phyloP scores from a whole-genome alignment of 2,797 vertebrate genomes.

The Pipistrellus pipistrellus region DNA sequence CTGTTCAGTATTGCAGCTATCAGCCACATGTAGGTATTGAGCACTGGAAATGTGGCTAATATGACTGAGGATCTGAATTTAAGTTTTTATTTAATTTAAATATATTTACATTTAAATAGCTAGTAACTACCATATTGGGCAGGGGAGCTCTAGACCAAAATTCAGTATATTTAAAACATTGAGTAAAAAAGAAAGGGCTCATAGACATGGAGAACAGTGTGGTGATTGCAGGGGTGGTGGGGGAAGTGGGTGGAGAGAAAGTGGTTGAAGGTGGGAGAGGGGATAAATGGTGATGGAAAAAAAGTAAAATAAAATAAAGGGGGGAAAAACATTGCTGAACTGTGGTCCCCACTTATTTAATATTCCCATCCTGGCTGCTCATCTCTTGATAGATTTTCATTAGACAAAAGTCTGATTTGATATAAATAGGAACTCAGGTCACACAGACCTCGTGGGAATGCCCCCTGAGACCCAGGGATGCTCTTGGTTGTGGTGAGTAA shows the following conservation, averaged over 20 bases:
- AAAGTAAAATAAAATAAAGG: not conserved
- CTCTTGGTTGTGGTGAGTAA: slow-evolving; percentile 69
- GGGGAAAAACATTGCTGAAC: not conserved
- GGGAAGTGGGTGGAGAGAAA: not conserved
- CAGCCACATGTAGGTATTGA: not conserved
- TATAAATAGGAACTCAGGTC: slow-evolving; percentile 16
- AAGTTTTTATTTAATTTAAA: slow-evolving; percentile 5
- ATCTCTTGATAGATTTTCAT: not conserved
- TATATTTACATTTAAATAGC: slow-evolving; percentile 46
- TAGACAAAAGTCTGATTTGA: slow-evolving; percentile 20
- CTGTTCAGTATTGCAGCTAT: not conserved
- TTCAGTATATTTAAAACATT: not conserved
- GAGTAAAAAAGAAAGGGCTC: not conserved
- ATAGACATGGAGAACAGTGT: not conserved
- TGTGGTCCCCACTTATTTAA: not conserved
- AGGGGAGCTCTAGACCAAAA: not conserved
- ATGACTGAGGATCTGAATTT: not conserved
- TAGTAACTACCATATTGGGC: not conserved
- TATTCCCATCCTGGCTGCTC: not conserved
- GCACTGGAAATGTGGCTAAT: not conserved
- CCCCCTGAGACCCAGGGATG: slow-evolving; percentile 46
- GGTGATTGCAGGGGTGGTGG: not conserved
- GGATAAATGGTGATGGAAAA: not conserved
- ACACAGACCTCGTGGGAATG: slow-evolving; percentile 52
- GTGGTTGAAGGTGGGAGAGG: not conserved